These are phyloP conservation scores for Eidolon dupreanum DNA, from an alignment of 2,797 vertebrate species.

Conservation along the genomic window DNA sequence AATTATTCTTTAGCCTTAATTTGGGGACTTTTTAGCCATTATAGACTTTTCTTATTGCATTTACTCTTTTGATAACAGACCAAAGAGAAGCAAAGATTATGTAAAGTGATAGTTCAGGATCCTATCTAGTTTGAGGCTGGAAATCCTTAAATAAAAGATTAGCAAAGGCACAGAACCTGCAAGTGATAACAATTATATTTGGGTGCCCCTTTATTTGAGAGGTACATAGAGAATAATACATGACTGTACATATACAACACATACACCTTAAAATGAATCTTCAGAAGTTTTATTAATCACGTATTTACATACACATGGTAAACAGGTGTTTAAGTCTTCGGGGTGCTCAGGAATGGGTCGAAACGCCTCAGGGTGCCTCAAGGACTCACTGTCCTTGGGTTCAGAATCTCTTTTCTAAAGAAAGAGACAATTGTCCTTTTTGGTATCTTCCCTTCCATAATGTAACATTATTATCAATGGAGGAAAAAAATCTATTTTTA, in stretches of 20 bases:
- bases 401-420: not conserved
- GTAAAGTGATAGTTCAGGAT: not conserved
- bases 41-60: not conserved
- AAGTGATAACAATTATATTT: not conserved
- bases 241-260: accelerated
- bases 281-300: not conserved
- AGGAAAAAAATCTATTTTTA: not conserved
- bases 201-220: not conserved
- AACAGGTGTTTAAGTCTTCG: not conserved
- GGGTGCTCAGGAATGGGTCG: not conserved
- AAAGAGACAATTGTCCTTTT: not conserved
- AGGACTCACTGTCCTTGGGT: not conserved
- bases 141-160: constrained; percentile 2
- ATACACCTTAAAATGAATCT: not conserved
- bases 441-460: not conserved
- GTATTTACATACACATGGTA: not conserved
- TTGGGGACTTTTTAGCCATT: not conserved
- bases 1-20: not conserved
- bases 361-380: not conserved
- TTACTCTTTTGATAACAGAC: not conserved
- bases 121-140: not conserved
- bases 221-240: not conserved
- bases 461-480: not conserved
- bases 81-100: not conserved
- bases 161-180: not conserved